These are phyloP conservation scores for Homarus gammarus DNA, from an alignment of 2,888 invertebrate species.

Conservation along the genomic window DNA sequence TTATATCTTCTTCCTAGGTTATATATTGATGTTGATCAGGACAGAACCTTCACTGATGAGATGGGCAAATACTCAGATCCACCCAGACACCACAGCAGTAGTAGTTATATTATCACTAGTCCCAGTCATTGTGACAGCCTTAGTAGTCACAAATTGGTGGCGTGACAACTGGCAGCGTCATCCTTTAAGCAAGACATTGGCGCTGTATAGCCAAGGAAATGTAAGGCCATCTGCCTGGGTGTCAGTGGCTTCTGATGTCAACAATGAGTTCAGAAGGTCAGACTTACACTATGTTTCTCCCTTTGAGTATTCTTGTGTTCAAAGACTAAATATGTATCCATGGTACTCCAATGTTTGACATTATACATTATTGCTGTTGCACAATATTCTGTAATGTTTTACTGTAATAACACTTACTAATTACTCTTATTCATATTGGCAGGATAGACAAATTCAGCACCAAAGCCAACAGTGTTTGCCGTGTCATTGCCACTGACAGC, in stretches of 20 bases:
- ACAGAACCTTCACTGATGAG: constrained; percentile 46
- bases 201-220: constrained; percentile 84
- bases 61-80: constrained; percentile 16
- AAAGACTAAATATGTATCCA: too few relatives aligned
- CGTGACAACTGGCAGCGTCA: constrained; percentile 86
- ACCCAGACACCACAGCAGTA: constrained; percentile 38
- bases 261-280: constrained; percentile 84
- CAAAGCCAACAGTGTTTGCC: constrained; percentile 85
- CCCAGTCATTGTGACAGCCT: constrained; percentile 36
- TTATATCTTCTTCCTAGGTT: constrained; percentile 54
- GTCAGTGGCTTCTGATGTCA: constrained; percentile 85
- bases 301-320: not conserved
- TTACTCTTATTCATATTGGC: too few relatives aligned
- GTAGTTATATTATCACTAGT: constrained; percentile 39
- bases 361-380: too few relatives aligned
- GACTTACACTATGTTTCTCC: not conserved
- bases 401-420: too few relatives aligned
- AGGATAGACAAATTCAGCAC: constrained; percentile 88
- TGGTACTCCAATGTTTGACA: too few relatives aligned
- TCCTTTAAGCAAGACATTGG: constrained; percentile 86
- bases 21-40: constrained; percentile 52
- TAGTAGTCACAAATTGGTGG: constrained; percentile 83
- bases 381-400: too few relatives aligned
- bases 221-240: constrained; percentile 82
- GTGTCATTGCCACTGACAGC: constrained; percentile 88